These are phyloP conservation scores for Heptranchias perlo DNA, from an alignment of 2,113 vertebrate species.

Conservation along the genomic window DNA sequence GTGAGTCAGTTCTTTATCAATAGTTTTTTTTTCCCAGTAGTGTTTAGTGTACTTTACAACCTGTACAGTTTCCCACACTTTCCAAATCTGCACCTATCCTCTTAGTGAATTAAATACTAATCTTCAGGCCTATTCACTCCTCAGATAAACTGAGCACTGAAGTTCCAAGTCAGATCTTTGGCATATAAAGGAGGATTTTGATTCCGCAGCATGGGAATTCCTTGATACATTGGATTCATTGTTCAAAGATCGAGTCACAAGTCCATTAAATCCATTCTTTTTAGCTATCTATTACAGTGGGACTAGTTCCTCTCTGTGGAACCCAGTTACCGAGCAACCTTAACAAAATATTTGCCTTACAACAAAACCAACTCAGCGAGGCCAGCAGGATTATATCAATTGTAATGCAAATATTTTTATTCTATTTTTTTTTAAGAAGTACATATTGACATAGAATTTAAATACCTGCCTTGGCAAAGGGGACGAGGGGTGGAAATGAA, in stretches of 20 bases:
- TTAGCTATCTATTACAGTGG: not conserved
- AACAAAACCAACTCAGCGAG: not conserved
- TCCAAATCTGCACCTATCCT: not conserved
- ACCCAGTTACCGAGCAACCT: constrained; percentile 14
- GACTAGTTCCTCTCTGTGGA: not conserved
- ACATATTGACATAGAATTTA: not conserved
- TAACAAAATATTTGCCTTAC: not conserved
- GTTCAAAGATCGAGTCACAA: not conserved
- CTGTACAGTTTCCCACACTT: not conserved
- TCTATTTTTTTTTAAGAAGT: not conserved
- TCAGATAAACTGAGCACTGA: not conserved
- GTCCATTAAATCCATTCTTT: constrained; percentile 20
- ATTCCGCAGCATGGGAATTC: not conserved
- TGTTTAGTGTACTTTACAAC: not conserved
- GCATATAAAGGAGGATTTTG: not conserved
- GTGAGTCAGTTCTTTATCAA: not conserved
- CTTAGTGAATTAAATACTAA: not conserved
- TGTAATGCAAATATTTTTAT: constrained; percentile 1
- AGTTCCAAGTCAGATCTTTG: not conserved
- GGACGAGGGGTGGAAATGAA: too few species aligned
- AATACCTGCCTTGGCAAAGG: not conserved
- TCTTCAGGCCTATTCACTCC: not conserved
- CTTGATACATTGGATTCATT: not conserved
- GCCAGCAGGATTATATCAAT: not conserved
- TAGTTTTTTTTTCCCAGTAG: not conserved